These are phyloP conservation scores for Peucedramus taeniatus DNA, from an alignment of 2,113 vertebrate genomes.

Conservation along the genomic window DNA sequence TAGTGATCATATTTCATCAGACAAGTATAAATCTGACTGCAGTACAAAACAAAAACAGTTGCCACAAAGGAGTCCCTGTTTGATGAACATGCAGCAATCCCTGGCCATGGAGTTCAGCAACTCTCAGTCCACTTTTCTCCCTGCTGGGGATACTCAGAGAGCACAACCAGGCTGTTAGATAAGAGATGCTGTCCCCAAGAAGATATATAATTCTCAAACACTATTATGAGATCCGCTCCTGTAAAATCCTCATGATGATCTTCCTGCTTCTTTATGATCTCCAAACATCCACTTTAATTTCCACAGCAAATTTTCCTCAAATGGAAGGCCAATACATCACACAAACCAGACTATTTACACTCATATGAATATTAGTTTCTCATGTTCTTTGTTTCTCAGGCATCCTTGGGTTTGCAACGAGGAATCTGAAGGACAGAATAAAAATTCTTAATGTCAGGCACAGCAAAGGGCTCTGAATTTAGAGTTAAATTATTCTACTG, in stretches of 20 bases:
- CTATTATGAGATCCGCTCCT: rapidly evolving
- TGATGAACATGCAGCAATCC: not conserved
- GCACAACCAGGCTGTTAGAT: not conserved
- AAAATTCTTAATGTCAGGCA: not conserved
- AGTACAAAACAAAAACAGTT: not conserved
- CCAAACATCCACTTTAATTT: not conserved
- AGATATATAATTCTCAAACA: not conserved
- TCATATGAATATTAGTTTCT: not conserved
- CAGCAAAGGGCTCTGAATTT: not conserved
- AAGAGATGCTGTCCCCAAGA: not conserved
- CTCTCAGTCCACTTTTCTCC: not conserved
- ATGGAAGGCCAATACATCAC: not conserved
- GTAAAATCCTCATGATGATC: not conserved
- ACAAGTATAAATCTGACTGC: not conserved
- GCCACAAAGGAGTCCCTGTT: not conserved
- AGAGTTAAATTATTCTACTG: not conserved
- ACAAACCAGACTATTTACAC: not conserved
- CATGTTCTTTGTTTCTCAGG: not conserved
- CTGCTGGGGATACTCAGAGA: not conserved
- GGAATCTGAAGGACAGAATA: not conserved
- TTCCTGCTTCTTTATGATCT: not conserved
- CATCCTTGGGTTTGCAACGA: not conserved
- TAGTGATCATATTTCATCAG: not conserved
- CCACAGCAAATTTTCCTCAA: not conserved
- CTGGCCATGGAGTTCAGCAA: not conserved